These are phyloP conservation scores for Palythoa caribaeorum DNA, from an alignment of 92 coral and sea anemone genomes.

Conservation along the genomic window DNA sequence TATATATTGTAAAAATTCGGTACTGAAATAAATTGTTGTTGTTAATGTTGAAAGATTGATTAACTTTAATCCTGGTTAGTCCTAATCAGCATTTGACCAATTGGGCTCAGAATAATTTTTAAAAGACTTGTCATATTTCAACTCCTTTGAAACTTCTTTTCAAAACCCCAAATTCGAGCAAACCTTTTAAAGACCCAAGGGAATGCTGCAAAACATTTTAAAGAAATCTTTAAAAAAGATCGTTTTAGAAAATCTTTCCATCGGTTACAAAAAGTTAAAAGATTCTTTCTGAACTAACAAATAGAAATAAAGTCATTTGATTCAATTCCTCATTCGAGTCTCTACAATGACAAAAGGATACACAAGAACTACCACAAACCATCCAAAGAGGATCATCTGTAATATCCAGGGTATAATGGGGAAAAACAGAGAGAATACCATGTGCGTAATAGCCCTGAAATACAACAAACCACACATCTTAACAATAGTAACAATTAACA, in stretches of 20 bases:
- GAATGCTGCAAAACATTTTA: too few relatives aligned
- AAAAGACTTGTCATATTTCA: too few relatives aligned
- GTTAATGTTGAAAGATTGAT: too few relatives aligned
- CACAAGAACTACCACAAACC: slow-evolving; percentile 97
- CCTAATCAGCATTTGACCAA: too few relatives aligned
- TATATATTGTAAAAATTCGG: too few relatives aligned
- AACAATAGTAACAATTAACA: not conserved
- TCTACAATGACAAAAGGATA: slow-evolving; percentile 72
- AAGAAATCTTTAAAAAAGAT: not conserved
- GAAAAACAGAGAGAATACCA: slow-evolving; percentile 93
- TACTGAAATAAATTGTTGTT: too few relatives aligned
- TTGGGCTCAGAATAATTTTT: too few relatives aligned
- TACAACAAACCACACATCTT: not conserved
- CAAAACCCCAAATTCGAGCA: too few relatives aligned
- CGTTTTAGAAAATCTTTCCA: not conserved
- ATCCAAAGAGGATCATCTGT: slow-evolving; percentile 86
- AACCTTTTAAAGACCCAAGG: too few relatives aligned
- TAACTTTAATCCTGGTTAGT: too few relatives aligned
- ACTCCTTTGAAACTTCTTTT: too few relatives aligned
- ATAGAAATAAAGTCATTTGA: not conserved
- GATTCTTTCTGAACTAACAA: too few relatives aligned
- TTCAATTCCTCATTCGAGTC: not conserved
- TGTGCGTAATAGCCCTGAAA: slow-evolving; percentile 86
- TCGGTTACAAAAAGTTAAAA: not conserved
- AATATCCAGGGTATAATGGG: slow-evolving; percentile 95